Evolutionary conservation across 2,888 invertebrate species (phyloP).

Genomic region (Sesia bembeciformis): DNA sequence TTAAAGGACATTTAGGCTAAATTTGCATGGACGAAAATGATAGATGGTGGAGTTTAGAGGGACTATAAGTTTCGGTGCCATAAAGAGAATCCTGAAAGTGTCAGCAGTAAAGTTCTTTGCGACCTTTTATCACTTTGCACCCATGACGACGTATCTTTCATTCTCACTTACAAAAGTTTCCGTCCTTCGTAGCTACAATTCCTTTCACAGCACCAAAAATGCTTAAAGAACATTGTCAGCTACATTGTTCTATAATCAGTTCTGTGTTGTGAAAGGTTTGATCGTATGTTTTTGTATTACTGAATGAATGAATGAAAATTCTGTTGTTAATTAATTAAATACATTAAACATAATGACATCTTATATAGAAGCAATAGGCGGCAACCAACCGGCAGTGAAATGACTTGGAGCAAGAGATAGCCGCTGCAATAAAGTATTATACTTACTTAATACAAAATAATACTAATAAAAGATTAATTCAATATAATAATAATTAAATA

Average conservation of each 20-base stretch:
- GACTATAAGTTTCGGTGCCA: neutral
- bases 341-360: too few species aligned
- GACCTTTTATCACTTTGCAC: constrained; percentile 29
- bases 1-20: neutral
- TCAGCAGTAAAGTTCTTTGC: constrained; percentile 36
- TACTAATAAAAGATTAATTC: too few species aligned
- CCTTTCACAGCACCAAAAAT: too few species aligned
- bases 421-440: too few species aligned
- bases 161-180: constrained; percentile 22
- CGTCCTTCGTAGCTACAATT: constrained; percentile 14
- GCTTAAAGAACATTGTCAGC: neutral
- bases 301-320: too few species aligned
- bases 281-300: neutral
- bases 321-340: too few species aligned
- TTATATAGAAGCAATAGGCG: too few species aligned
- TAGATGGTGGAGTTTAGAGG: neutral
- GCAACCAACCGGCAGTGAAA: too few species aligned
- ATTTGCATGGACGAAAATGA: neutral
- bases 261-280: neutral
- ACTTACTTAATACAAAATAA: too few species aligned
- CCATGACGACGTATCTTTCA: constrained; percentile 27
- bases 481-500: too few species aligned
- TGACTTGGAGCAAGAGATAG: too few species aligned
- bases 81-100: constrained; percentile 33
- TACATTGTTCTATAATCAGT: neutral